Evolutionary conservation across 2,797 vertebrate species (phyloP).

Genomic region (Xiphophorus birchmanni): DNA sequence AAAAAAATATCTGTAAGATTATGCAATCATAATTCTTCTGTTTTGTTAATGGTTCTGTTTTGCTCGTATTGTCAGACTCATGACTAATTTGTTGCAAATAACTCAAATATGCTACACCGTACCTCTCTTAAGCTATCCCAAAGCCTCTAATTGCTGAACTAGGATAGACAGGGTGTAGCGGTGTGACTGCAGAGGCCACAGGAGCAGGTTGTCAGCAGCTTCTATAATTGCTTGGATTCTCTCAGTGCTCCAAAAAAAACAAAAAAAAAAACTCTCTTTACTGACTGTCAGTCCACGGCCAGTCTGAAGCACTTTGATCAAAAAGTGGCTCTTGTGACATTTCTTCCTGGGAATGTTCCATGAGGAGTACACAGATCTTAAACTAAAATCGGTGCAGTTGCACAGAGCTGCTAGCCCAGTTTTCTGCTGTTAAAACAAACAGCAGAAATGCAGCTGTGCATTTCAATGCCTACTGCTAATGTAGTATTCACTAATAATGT

Average conservation of each 20-base stretch:
- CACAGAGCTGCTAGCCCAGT: neutral
- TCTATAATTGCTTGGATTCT: slow-evolving; percentile 59
- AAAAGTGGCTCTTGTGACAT: slow-evolving; percentile 22
- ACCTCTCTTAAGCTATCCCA: slow-evolving; percentile 16
- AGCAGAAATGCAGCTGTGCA: neutral
- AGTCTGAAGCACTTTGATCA: slow-evolving; percentile 24
- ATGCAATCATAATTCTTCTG: neutral
- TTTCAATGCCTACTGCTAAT: neutral
- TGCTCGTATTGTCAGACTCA: neutral
- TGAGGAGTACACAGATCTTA: slow-evolving; percentile 7
- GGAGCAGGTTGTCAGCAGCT: slow-evolving; percentile 63
- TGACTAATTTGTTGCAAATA: slow-evolving; percentile 14
- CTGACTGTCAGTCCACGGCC: slow-evolving; percentile 36
- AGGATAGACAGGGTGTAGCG: slow-evolving; percentile 45
- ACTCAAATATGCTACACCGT: slow-evolving; percentile 27
- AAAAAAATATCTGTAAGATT: slow-evolving; percentile 16
- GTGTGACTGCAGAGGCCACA: slow-evolving; percentile 32
- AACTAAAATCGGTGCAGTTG: neutral
- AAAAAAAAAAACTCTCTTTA: slow-evolving; percentile 34
- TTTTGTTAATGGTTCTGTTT: slow-evolving; percentile 8
- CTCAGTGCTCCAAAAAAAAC: slow-evolving; percentile 16
- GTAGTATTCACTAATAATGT: neutral
- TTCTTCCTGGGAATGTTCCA: slow-evolving; percentile 19
- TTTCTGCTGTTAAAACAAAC: no score
- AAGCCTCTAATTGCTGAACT: slow-evolving; percentile 48